Conservation (phyloP, 2,888 invertebrate species). For the Epsilonema sp. region DNA sequence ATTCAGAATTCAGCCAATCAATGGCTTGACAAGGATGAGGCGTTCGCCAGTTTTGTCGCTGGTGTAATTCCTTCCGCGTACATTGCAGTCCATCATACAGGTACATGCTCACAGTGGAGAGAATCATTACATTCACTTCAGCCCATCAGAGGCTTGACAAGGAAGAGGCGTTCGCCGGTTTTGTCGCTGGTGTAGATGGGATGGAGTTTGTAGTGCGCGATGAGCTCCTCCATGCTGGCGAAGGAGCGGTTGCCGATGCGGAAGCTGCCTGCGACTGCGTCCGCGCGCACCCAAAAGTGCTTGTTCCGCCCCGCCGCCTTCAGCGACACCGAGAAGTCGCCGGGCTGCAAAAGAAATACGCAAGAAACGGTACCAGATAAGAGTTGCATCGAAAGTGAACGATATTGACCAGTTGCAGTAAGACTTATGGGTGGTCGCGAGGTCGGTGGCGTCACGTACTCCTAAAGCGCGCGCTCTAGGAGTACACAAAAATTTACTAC, state of each 20-base stretch:
- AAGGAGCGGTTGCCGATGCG: constrained; percentile 90
- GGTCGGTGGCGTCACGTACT: no score
- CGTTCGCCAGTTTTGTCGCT: constrained; percentile 83
- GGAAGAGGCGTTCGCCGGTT: constrained; percentile 75
- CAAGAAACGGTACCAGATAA: no score
- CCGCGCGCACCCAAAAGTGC: constrained; percentile 90
- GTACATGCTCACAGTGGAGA: no score
- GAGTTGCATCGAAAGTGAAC: no score
- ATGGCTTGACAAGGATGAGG: constrained; percentile 77
- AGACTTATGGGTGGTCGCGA: no score
- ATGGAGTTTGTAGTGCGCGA: constrained; percentile 93
- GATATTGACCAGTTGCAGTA: no score
- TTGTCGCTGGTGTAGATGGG: constrained; percentile 96
- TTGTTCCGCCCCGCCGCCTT: constrained; percentile 95
- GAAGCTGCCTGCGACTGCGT: constrained; percentile 59
- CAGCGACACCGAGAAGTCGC: constrained; percentile 89
- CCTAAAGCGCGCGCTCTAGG: no score
- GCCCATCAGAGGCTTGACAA: constrained; percentile 84
- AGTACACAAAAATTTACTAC: no score
- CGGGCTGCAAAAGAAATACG: constrained; percentile 65
- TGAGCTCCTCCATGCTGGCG: constrained; percentile 77
- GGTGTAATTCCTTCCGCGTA: no score
- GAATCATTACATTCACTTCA: no score
- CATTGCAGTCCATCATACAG: no score
- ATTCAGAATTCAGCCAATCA: no score